Percentiles rank a stretch among this genome's conserved stretches.
Evolutionary conservation across 2,113 vertebrate species (phyloP).

Genomic region (Charina bottae): DNA sequence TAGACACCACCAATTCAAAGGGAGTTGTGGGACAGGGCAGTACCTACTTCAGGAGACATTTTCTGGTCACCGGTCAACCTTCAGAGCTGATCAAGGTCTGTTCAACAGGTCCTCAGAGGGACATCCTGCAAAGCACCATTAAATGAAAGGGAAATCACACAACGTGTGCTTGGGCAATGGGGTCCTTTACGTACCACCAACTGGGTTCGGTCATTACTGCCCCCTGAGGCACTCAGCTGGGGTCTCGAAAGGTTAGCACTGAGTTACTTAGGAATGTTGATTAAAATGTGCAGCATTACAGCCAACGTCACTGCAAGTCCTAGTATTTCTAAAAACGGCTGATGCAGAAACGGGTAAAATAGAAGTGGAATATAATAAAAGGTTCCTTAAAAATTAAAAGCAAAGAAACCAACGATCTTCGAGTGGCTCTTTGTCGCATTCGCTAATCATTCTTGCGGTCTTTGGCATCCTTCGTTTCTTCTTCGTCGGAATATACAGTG

Average conservation of each 20-base stretch:
- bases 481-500: slow-evolving; percentile 93
- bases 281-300: slow-evolving; percentile 41
- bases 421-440: slow-evolving; percentile 60
- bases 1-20: slow-evolving; percentile 43
- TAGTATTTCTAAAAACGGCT: slow-evolving; percentile 63
- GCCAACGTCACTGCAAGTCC: slow-evolving; percentile 49
- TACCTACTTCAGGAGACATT: slow-evolving; percentile 27
- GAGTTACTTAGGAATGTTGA: slow-evolving; percentile 56
- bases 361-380: slow-evolving; percentile 74
- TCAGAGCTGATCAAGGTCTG: background rate
- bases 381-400: slow-evolving; percentile 59
- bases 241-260: slow-evolving; percentile 52
- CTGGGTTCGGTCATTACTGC: slow-evolving; percentile 24
- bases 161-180: background rate
- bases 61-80: background rate
- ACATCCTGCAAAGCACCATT: background rate
- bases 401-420: slow-evolving; percentile 30
- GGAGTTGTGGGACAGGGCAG: slow-evolving; percentile 27
- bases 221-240: slow-evolving; percentile 51
- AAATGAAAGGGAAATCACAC: background rate
- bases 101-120: background rate
- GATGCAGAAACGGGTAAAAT: slow-evolving; percentile 64
- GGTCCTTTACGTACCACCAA: slow-evolving; percentile 16
- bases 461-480: slow-evolving; percentile 70
- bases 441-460: slow-evolving; percentile 75